A percentile compares a stretch with the other conserved stretches of the same genome.
phyloP scores from a whole-genome alignment of 2,113 vertebrate genomes.

The Ovibos moschatus region DNA sequence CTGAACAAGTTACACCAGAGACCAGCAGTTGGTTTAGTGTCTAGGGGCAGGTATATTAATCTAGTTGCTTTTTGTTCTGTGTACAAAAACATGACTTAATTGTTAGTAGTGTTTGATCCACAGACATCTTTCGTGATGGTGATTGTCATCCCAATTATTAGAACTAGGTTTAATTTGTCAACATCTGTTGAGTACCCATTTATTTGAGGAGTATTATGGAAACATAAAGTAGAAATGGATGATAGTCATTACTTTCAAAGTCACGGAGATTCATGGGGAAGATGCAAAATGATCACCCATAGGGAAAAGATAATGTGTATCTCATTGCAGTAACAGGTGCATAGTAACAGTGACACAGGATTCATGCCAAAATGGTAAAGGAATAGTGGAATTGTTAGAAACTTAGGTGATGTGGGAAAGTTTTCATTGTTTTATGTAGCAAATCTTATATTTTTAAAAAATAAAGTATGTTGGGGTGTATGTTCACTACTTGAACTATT shows the following conservation, averaged over 20 bases:
- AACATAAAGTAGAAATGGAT: constrained; percentile 16
- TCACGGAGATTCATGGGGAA: not conserved
- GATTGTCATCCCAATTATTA: not conserved
- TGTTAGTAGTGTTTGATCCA: not conserved
- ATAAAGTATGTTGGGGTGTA: not conserved
- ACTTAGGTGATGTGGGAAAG: not conserved
- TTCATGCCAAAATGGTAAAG: not conserved
- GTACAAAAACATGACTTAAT: not conserved
- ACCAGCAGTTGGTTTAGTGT: not conserved
- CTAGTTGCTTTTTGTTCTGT: not conserved
- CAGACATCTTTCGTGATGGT: not conserved
- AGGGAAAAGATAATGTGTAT: not conserved
- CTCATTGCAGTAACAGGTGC: not conserved
- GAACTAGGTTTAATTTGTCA: constrained; percentile 8
- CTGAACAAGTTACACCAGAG: not conserved
- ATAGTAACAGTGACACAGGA: not conserved
- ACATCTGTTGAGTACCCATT: not conserved
- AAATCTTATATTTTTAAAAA: not conserved
- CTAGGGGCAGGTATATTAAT: not conserved
- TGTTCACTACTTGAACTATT: not conserved
- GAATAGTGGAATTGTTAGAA: not conserved
- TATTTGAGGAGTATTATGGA: not conserved
- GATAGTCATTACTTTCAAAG: not conserved
- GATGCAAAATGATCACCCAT: not conserved
- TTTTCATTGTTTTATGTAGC: not conserved